Conservation (phyloP, 2,888 invertebrate genomes). For the Brenthis hecate region DNA sequence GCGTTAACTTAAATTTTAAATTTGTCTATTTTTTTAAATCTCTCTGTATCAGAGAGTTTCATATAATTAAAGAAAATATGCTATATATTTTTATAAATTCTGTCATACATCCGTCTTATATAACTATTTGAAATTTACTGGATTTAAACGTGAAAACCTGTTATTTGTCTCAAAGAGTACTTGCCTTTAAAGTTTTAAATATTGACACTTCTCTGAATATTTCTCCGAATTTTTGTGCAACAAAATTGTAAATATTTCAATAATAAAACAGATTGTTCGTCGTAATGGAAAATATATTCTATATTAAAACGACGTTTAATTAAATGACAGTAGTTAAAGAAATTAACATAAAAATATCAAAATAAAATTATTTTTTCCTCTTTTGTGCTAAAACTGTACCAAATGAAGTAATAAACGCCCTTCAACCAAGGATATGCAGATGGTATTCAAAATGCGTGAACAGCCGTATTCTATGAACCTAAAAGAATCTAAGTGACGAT, state of each 20-base stretch:
- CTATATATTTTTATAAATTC: background rate
- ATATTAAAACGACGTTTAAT: too few relatives aligned
- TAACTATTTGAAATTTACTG: conserved; percentile 11
- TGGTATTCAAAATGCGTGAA: conserved; percentile 20
- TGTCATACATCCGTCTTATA: background rate
- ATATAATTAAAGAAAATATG: too few relatives aligned
- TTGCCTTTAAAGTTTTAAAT: conserved; percentile 2
- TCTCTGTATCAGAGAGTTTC: too few relatives aligned
- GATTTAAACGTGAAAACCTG: conserved; percentile 25
- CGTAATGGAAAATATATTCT: too few relatives aligned
- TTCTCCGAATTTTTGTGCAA: background rate
- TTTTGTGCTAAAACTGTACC: too few relatives aligned
- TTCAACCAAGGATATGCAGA: background rate
- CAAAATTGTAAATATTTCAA: background rate
- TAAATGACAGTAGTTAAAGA: too few relatives aligned
- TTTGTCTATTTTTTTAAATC: too few relatives aligned
- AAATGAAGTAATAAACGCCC: too few relatives aligned
- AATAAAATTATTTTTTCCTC: too few relatives aligned
- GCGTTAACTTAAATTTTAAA: conserved; percentile 7
- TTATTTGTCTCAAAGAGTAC: conserved; percentile 11
- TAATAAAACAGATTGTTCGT: background rate
- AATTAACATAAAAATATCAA: too few relatives aligned
- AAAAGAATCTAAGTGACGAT: conserved; percentile 17
- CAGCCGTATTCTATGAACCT: conserved; percentile 6
- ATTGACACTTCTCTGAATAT: background rate